Conservation (phyloP, 64 coral and sea anemone species). For the Porites australiensis region DNA sequence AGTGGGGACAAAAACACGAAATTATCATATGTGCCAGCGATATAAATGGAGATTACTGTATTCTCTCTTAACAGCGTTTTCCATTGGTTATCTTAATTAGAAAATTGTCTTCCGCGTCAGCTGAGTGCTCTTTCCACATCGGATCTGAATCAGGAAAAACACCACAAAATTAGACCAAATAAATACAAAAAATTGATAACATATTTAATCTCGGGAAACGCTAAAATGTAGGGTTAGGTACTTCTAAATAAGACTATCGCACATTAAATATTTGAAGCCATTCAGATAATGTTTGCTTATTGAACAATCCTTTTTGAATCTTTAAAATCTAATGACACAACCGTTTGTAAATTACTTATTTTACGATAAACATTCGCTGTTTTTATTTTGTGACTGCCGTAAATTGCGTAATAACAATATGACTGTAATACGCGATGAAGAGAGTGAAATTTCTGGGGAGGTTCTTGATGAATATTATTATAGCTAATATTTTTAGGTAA, state of each 20-base stretch:
- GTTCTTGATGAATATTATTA: too few species aligned
- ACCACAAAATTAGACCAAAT: background rate
- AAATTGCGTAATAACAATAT: too few species aligned
- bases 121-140: background rate
- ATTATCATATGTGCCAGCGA: conserved; percentile 12
- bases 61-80: background rate
- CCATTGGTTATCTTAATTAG: conserved; percentile 11
- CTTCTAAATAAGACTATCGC: background rate
- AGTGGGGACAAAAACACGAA: background rate
- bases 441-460: too few species aligned
- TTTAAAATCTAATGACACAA: background rate
- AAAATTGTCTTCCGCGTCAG: background rate
- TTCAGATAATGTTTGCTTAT: background rate
- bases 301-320: background rate
- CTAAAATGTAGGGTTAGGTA: background rate
- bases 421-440: too few species aligned
- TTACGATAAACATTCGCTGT: background rate
- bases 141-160: background rate
- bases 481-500: too few species aligned
- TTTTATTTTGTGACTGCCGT: background rate
- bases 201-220: background rate
- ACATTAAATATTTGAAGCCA: background rate
- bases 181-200: background rate
- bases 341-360: background rate
- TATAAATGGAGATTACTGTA: background rate